Percentiles rank a stretch among this genome's conserved stretches.
Conservation (phyloP, 2,113 vertebrate species). For the Grammomys dolichurus region DNA sequence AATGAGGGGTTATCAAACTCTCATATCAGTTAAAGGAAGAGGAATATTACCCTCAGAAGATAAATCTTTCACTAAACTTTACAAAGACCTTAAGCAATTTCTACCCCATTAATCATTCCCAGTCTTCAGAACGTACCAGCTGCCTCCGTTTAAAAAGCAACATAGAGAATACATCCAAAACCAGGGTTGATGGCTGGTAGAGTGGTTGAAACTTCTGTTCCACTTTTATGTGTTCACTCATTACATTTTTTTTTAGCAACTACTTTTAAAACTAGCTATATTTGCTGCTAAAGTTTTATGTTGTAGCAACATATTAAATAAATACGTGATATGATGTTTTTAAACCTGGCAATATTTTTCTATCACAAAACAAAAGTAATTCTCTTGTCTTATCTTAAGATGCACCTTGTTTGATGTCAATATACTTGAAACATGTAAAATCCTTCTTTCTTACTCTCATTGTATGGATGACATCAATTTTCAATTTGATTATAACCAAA, state of each 20-base stretch:
- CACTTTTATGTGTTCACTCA: constrained; percentile 47
- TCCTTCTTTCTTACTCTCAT: not conserved
- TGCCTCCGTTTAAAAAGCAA: constrained; percentile 78
- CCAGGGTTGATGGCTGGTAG: constrained; percentile 46
- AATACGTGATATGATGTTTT: not conserved
- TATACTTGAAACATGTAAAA: not conserved
- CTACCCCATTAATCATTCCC: constrained; percentile 83
- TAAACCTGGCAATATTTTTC: not conserved
- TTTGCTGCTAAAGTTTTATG: not conserved
- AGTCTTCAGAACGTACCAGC: constrained; percentile 65
- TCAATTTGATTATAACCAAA: not conserved
- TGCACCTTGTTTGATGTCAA: not conserved
- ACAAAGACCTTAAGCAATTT: constrained; percentile 84
- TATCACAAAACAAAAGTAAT: not conserved
- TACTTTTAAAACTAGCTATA: constrained; percentile 6
- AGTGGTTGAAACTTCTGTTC: constrained; percentile 60
- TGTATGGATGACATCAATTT: too few relatives aligned
- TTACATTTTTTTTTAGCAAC: constrained; percentile 25
- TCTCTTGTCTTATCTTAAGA: not conserved
- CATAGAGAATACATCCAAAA: constrained; percentile 71
- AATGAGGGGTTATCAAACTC: constrained; percentile 88
- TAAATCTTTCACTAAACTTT: constrained; percentile 89
- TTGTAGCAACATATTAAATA: not conserved
- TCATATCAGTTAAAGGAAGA: constrained; percentile 83
- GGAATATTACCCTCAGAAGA: constrained; percentile 85